phyloP scores from a whole-genome alignment of 2,888 invertebrate genomes.

The Liopterus haemorrhoidalis region DNA sequence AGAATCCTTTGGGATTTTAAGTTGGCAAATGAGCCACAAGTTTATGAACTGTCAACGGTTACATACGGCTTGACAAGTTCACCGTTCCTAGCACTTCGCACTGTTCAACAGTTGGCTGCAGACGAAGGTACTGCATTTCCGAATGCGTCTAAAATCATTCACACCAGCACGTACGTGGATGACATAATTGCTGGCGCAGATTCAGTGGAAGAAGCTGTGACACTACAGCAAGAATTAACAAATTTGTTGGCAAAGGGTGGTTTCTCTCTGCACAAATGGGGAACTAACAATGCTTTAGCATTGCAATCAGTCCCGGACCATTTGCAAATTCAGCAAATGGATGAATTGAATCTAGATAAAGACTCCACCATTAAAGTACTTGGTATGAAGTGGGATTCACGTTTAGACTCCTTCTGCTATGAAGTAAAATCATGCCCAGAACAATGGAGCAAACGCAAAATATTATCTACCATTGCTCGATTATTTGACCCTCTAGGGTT shows the following conservation, averaged over 20 bases:
- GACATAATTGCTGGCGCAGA: slow-evolving; percentile 6
- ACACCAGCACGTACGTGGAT: slow-evolving; percentile 10
- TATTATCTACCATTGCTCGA: slow-evolving; percentile 23
- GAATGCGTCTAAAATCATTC: slow-evolving; percentile 3
- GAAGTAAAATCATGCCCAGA: background rate
- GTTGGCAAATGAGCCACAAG: slow-evolving; percentile 5
- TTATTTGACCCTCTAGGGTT: slow-evolving; percentile 26
- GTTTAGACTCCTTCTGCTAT: background rate
- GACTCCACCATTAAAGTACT: slow-evolving; percentile 1
- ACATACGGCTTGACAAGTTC: slow-evolving; percentile 15
- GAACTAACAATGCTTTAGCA: background rate
- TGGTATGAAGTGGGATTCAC: slow-evolving; percentile 3
- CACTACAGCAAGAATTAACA: slow-evolving; percentile 1
- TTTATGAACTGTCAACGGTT: slow-evolving; percentile 12
- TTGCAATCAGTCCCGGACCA: slow-evolving; percentile 1
- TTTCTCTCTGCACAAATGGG: slow-evolving; percentile 6
- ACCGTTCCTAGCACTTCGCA: slow-evolving; percentile 16
- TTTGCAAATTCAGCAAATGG: background rate
- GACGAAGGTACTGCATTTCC: slow-evolving; percentile 13
- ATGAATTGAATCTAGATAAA: background rate
- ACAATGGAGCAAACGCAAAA: slow-evolving; percentile 28
- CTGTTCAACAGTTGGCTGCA: slow-evolving; percentile 9
- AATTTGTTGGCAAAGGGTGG: background rate
- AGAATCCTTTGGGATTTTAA: slow-evolving; percentile 12
- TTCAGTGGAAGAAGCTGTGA: slow-evolving; percentile 3